Conservation (phyloP, 2,113 vertebrate genomes). For the Pongo pygmaeus region DNA sequence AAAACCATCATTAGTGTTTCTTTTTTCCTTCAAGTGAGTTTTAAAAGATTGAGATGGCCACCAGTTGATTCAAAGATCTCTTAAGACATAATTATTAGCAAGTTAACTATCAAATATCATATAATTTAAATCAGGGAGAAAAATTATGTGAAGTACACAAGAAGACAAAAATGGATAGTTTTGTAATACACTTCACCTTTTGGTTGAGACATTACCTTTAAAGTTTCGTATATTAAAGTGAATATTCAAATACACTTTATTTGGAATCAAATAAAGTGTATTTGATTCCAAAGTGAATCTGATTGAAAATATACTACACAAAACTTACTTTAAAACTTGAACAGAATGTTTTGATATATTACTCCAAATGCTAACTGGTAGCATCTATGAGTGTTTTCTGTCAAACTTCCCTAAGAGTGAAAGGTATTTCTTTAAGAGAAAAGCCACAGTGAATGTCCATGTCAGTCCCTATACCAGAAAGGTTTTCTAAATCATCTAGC, state of each 20-base stretch:
- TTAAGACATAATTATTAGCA: background rate
- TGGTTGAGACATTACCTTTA: background rate
- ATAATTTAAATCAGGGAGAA: slow-evolving; percentile 29
- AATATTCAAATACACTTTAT: background rate
- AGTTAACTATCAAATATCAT: slow-evolving; percentile 35
- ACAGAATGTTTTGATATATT: background rate
- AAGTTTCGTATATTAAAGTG: background rate
- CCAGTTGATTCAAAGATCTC: slow-evolving; percentile 23
- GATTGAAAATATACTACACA: background rate
- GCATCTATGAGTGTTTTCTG: slow-evolving; percentile 12
- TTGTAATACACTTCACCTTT: background rate
- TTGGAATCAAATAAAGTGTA: background rate
- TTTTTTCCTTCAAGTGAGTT: background rate
- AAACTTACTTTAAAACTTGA: background rate
- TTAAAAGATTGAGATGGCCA: background rate
- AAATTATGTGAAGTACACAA: background rate
- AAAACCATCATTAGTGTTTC: background rate
- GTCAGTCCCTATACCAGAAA: background rate
- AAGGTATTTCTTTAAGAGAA: background rate
- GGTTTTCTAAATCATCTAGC: slow-evolving; percentile 5
- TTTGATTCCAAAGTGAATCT: background rate
- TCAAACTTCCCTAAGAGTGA: background rate
- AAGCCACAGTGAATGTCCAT: background rate
- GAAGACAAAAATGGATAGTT: slow-evolving; percentile 21
- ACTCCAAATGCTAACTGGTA: background rate